Evolutionary conservation across 2,797 vertebrate species (phyloP), one percentile per base, ranked within the genome.

Genomic region (Pogonophryne albipinna): DNA sequence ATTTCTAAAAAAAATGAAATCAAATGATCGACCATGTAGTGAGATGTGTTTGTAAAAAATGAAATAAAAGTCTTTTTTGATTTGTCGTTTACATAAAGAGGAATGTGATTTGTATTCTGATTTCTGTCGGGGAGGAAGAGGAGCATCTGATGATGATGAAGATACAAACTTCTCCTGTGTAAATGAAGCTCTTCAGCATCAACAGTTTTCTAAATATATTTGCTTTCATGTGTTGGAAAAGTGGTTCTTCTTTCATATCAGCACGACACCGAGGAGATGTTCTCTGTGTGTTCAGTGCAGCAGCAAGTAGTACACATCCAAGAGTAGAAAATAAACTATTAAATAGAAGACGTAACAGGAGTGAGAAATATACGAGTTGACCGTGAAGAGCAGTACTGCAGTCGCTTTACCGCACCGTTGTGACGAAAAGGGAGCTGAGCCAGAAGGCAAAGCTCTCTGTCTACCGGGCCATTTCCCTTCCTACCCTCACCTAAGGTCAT

Each of bases 171-270:
- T 94, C 94, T 94, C 44, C 72, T 91, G 96, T 97, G 95, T 97
- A 97, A 97, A 97, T 96, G 95, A 95, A 92, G 94, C 94, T 95
- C 93, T 94, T 95, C 91, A 95, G 93, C 96, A 95, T 96, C 95
- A 97, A 95, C 94, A 94, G 83, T 95, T 96, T 97, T 96, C 96
- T 92, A 87, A 96, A 97, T 97, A 97, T 94, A 97, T 95, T 97
- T 97, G 94, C 94, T 97, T 97, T 97, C 94, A 95, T 96, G 96
- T 98, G 96, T 96, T 97, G 95, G 95, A 95, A 94, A 94, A 95
- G 91, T 84, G 78, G 51, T 51, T 83, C 66, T 64, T 73, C 46
- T 41, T 68, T 66, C 31, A 27, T 56, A 65, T 10, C 4, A 47
- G 8, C 45, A 34, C 0, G 27, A 57, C 31, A 63, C 4, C 4